Conservation (phyloP, 2,797 vertebrate species). For the Sebastes ruberrimus region DNA sequence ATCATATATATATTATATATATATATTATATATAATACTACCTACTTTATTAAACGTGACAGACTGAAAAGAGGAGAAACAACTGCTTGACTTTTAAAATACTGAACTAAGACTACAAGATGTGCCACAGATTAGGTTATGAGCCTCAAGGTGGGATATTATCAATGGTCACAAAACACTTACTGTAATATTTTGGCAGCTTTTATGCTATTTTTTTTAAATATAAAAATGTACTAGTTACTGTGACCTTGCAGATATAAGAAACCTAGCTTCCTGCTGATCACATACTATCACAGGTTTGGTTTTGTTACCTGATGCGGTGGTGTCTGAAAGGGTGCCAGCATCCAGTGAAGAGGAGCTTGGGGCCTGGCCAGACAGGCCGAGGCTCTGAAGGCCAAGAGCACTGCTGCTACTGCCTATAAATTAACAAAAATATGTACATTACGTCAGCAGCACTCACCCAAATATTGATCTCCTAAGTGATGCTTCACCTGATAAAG, state of each 20-base stretch:
- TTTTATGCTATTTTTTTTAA: background rate
- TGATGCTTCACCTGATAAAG: background rate
- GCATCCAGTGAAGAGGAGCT: conserved; percentile 99
- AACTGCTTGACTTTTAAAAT: background rate
- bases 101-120: background rate
- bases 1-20: background rate
- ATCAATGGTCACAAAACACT: background rate
- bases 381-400: conserved; percentile 96
- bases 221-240: background rate
- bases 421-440: conserved; percentile 43
- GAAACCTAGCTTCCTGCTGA: background rate
- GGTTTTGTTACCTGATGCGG: conserved; percentile 92
- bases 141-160: background rate
- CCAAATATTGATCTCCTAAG: background rate
- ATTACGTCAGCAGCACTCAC: background rate
- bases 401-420: conserved; percentile 98
- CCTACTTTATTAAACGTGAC: background rate
- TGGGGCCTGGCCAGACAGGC: conserved; percentile 96
- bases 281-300: background rate
- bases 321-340: conserved; percentile 97
- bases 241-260: background rate
- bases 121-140: background rate
- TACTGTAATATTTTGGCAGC: background rate
- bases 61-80: background rate
- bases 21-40: background rate